These are phyloP conservation scores for Clitarchus hookeri DNA, from an alignment of 2,888 invertebrate species.

Conservation along the genomic window DNA sequence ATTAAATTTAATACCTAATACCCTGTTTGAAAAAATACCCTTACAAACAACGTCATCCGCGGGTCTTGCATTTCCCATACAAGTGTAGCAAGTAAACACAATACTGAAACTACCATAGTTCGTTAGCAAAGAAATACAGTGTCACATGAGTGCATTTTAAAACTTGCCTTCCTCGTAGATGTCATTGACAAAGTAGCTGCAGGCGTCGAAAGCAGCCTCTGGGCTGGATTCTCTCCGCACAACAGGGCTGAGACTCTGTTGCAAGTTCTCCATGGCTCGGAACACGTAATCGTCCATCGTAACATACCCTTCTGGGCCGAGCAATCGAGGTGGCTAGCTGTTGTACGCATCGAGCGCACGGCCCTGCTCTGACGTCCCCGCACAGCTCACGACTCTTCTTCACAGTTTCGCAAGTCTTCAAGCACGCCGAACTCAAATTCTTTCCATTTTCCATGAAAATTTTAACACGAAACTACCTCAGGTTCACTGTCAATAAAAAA, in stretches of 20 bases:
- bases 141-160: neutral
- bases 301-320: neutral
- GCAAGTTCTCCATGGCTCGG: constrained; percentile 36
- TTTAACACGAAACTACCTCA: too few species aligned
- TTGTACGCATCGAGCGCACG: neutral
- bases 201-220: constrained; percentile 70
- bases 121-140: too few species aligned
- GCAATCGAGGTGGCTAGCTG: neutral
- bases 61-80: too few species aligned
- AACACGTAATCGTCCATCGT: constrained; percentile 32
- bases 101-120: too few species aligned
- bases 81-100: too few species aligned
- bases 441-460: too few species aligned
- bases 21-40: too few species aligned
- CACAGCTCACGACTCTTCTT: neutral
- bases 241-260: constrained; percentile 6
- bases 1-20: too few species aligned
- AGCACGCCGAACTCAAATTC: too few species aligned
- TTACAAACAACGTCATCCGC: too few species aligned
- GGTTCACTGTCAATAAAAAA: too few species aligned
- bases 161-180: constrained; percentile 62
- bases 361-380: neutral
- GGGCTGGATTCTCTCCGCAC: constrained; percentile 47
- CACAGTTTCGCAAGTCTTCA: neutral
- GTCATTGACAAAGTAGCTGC: constrained; percentile 73